Evolutionary conservation across 1,140 invertebrate species (phyloP), one percentile per base, ranked within the genome.

Genomic region (Sycobia sp.): DNA sequence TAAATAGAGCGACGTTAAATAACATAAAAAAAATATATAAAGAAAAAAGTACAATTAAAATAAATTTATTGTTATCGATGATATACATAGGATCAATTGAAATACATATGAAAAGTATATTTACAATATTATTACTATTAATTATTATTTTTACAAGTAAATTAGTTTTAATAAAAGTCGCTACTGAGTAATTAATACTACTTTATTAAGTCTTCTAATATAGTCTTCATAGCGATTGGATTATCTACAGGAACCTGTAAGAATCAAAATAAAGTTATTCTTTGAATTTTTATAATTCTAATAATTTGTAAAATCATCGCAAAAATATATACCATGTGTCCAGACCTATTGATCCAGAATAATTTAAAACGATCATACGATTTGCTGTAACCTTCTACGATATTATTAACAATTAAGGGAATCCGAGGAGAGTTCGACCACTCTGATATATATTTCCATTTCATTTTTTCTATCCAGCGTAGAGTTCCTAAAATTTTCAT

Each of bases 311-410:
- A 32, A 32, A 7, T 32, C 11, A 32, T 32, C 4, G 29, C 29
- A 32, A 32, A 32, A 32, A 32, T 32, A 32, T 32, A 32, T 81
- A 90, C 89, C 86, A 89, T 89, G 69, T 91, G 89, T 46, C 89
- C 89, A 62, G 89, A 85, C 59, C 85, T 80, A 56, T 89, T 83
- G 23, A 92, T 85, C 89, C 90, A 92, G 72, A 89, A 92, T 73
- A 93, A 86, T 32, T 84, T 78, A 46, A 93, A 88, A 59, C 89
- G 90, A 29, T 85, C 84, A 36, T 84, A 84, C 1, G 76, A 73
- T 70, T 90, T 90, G 27, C 84, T 80, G 69, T 89, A 92, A n/a
- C 88, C 90, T 71, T 89, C 88, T 22, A 88, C 80, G 11, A 83
- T 74, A 5, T 81, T 73, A 56, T 88, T 73, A 60, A 86, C 83